Evolutionary conservation across 2,888 invertebrate genomes (phyloP).

Genomic region (Liopterus haemorrhoidalis): DNA sequence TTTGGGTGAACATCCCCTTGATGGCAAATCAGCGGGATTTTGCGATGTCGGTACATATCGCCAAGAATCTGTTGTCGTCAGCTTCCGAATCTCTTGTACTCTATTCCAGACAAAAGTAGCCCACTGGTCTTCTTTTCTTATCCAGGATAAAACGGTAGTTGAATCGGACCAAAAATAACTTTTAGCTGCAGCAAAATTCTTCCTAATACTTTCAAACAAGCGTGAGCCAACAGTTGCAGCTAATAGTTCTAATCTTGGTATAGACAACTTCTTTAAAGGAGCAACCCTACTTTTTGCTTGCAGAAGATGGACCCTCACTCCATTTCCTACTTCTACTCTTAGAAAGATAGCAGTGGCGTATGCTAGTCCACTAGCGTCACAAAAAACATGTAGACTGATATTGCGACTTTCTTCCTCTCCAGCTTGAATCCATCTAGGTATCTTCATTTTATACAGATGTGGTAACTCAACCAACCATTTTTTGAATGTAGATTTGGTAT

Average conservation of each 20-base stretch:
- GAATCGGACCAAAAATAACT: constrained; percentile 33
- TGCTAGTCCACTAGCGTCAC: constrained; percentile 2
- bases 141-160: constrained; percentile 32
- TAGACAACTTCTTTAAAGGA: constrained; percentile 31
- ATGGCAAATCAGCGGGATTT: constrained; percentile 36
- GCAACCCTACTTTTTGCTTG: constrained; percentile 36
- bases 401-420: background rate
- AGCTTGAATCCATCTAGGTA: constrained; percentile 3
- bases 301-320: constrained; percentile 30
- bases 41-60: constrained; percentile 32
- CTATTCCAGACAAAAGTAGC: constrained; percentile 34
- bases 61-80: constrained; percentile 30
- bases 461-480: constrained; percentile 19
- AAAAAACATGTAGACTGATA: constrained; percentile 2
- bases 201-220: constrained; percentile 18
- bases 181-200: constrained; percentile 6
- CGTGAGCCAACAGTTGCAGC: constrained; percentile 34
- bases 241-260: constrained; percentile 37
- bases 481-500: constrained; percentile 25
- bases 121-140: constrained; percentile 30
- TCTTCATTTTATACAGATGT: background rate
- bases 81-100: constrained; percentile 32
- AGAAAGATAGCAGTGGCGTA: constrained; percentile 8
- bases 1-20: too few relatives aligned
- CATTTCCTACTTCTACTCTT: background rate